Percentiles rank a stretch among this genome's conserved stretches.
phyloP scores from a whole-genome alignment of 2,797 vertebrate genomes.

The Arrhamphus sclerolepis region DNA sequence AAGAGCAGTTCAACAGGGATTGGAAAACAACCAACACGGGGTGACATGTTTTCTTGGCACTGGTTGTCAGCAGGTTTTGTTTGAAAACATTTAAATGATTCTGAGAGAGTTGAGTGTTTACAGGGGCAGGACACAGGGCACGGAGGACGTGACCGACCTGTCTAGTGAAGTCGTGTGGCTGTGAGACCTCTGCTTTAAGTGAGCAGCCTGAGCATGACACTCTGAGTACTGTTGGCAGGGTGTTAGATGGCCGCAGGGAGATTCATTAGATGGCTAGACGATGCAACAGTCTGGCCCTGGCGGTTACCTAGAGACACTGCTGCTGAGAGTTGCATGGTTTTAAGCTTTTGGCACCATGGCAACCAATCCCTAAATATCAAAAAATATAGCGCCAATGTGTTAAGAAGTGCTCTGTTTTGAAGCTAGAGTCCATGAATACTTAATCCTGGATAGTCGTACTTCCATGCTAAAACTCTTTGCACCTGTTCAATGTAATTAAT shows the following conservation, averaged over 20 bases:
- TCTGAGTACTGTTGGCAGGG: slow-evolving; percentile 66
- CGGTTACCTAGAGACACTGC: slow-evolving; percentile 47
- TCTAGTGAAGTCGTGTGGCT: slow-evolving; percentile 41
- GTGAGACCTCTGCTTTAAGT: slow-evolving; percentile 61
- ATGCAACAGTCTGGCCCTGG: slow-evolving; percentile 38
- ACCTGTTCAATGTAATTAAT: too few species aligned
- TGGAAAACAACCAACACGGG: slow-evolving; percentile 39
- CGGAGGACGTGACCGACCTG: slow-evolving; percentile 27
- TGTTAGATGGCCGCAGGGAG: slow-evolving; percentile 47
- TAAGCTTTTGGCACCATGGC: slow-evolving; percentile 44
- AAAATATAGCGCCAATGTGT: slow-evolving; percentile 22
- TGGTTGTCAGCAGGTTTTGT: slow-evolving; percentile 29
- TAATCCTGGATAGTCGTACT: background rate
- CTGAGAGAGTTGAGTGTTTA: slow-evolving; percentile 18
- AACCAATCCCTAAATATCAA: slow-evolving; percentile 45
- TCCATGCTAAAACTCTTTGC: background rate
- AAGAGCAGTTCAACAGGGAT: slow-evolving; percentile 39
- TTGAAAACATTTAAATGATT: slow-evolving; percentile 39
- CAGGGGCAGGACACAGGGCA: slow-evolving; percentile 7
- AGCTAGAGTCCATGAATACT: slow-evolving; percentile 8
- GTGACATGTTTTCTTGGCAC: slow-evolving; percentile 25
- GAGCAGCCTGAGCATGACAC: slow-evolving; percentile 59
- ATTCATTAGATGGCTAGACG: slow-evolving; percentile 31
- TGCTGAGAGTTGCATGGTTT: slow-evolving; percentile 39
- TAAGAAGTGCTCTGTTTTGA: slow-evolving; percentile 14